Evolutionary conservation across 1,140 invertebrate genomes (phyloP).

Genomic region (Aphelenchoides avenae): DNA sequence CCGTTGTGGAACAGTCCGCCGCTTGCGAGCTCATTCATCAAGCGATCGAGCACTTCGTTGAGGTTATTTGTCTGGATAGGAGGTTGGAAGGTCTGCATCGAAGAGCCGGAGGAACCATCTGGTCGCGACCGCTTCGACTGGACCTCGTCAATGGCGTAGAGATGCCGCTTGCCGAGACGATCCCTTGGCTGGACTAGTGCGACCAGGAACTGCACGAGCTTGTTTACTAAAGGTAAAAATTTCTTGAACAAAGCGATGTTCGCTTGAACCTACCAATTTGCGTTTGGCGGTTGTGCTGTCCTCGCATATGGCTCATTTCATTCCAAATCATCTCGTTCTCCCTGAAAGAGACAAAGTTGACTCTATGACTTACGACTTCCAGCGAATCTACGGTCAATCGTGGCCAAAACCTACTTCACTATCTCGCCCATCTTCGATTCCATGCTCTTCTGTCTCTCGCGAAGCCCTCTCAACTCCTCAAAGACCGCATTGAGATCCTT

Average conservation of each 20-base stretch:
- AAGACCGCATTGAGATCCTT: constrained; percentile 67
- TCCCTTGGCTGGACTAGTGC: constrained; percentile 73
- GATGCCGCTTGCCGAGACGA: constrained; percentile 49
- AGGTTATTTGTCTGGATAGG: constrained; percentile 32
- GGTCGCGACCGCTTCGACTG: constrained; percentile 22
- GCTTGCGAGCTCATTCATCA: constrained; percentile 41
- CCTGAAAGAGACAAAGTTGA: constrained; percentile 50
- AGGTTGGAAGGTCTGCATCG: constrained; percentile 32
- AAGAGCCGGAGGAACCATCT: constrained; percentile 18
- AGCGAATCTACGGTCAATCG: too few relatives aligned
- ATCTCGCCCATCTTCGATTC: constrained; percentile 78
- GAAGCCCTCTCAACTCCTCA: constrained; percentile 78
- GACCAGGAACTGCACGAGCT: constrained; percentile 87
- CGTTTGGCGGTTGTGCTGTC: constrained; percentile 91
- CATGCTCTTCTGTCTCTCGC: constrained; percentile 79
- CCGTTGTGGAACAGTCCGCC: constrained; percentile 18
- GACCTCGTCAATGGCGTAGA: constrained; percentile 53
- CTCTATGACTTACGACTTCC: not conserved
- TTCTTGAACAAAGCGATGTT: too few relatives aligned
- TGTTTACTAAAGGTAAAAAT: too few relatives aligned
- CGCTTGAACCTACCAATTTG: too few relatives aligned
- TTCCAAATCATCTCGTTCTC: constrained; percentile 94
- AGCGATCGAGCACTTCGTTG: constrained; percentile 42
- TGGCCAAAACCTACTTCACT: constrained; percentile 69
- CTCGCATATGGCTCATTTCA: constrained; percentile 79